Conservation (phyloP, 2,888 invertebrate species). For the Silvanus unidentatus region DNA sequence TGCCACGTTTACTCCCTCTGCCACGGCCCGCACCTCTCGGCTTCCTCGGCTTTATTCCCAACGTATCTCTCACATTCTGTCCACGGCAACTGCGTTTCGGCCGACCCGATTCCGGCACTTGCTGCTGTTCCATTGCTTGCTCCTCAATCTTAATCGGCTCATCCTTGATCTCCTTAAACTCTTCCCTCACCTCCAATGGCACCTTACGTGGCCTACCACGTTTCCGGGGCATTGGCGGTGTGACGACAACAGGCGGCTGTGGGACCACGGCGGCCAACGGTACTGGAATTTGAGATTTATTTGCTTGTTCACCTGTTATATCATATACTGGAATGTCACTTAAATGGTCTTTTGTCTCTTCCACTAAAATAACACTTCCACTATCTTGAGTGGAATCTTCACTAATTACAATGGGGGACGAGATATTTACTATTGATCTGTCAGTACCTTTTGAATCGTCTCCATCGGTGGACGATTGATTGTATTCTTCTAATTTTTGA, state of each 20-base stretch:
- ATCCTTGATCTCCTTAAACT: conserved; percentile 33
- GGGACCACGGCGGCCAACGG: conserved; percentile 13
- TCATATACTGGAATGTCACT: conserved; percentile 30
- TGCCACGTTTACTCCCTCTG: conserved; percentile 33
- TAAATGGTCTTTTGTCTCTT: conserved; percentile 26
- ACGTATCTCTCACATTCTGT: conserved; percentile 39
- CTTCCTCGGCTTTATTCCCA: conserved; percentile 43
- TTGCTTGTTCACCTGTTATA: conserved; percentile 23
- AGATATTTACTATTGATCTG: not conserved
- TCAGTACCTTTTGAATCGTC: conserved; percentile 7
- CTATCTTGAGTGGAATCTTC: conserved; percentile 32
- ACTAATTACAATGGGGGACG: conserved; percentile 29
- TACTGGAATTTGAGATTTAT: conserved; percentile 9
- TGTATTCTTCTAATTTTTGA: conserved; percentile 15
- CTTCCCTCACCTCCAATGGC: conserved; percentile 44
- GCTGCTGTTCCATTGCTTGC: conserved; percentile 8
- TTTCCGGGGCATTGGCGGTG: conserved; percentile 38
- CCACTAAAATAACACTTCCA: conserved; percentile 23
- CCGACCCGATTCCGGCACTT: conserved; percentile 30
- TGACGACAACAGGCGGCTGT: conserved; percentile 16
- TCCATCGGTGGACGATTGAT: not conserved
- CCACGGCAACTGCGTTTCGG: conserved; percentile 46
- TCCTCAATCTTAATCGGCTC: conserved; percentile 9
- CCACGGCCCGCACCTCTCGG: conserved; percentile 38
- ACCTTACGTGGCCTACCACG: conserved; percentile 50